phyloP scores from a whole-genome alignment of 2,113 vertebrate genomes.

The Anolis carolinensis region DNA sequence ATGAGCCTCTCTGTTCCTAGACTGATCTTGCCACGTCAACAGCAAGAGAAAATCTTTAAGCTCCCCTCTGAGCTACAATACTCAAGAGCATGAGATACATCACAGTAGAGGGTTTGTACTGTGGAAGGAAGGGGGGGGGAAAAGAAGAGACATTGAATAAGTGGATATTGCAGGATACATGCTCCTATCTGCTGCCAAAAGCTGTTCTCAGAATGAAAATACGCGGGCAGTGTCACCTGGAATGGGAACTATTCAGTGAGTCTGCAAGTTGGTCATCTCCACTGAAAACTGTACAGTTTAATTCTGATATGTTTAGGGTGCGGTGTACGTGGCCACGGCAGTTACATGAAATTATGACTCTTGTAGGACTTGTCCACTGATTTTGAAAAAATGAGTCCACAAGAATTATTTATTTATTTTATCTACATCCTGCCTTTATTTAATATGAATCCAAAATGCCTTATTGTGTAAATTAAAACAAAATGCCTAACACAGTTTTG shows the following conservation, averaged over 20 bases:
- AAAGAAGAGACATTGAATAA: not conserved
- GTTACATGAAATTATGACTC: not conserved
- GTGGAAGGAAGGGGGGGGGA: too few species aligned
- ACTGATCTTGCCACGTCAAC: not conserved
- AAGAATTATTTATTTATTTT: not conserved
- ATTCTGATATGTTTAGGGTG: not conserved
- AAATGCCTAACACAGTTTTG: too few species aligned
- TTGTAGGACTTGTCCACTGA: not conserved
- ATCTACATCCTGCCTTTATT: too few species aligned
- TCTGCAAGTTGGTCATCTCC: not conserved
- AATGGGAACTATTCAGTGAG: not conserved
- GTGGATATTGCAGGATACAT: not conserved
- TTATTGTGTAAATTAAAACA: too few species aligned
- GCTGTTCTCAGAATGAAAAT: not conserved
- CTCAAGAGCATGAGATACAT: not conserved
- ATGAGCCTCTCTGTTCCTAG: not conserved
- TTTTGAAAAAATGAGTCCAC: not conserved
- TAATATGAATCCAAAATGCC: too few species aligned
- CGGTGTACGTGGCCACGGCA: not conserved
- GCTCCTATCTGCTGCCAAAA: not conserved
- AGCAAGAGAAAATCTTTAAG: not conserved
- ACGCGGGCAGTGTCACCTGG: not conserved
- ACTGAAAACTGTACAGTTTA: not conserved
- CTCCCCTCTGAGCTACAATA: fast-evolving
- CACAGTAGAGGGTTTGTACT: not conserved